phyloP scores from a whole-genome alignment of 2,888 invertebrate genomes.

The Petrolisthes manimaculis region DNA sequence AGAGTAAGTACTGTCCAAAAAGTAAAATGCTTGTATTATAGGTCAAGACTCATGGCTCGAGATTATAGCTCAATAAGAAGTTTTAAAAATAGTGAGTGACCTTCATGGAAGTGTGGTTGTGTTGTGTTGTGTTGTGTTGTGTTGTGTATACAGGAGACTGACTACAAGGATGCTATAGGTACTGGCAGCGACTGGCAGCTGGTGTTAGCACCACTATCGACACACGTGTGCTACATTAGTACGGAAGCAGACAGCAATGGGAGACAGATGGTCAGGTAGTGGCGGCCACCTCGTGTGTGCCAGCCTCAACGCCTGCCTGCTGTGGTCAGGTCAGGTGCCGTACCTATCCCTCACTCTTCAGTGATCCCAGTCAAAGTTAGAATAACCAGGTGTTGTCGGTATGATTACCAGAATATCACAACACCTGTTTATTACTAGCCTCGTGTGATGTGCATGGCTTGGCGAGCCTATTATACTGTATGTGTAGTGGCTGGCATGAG shows the following conservation, averaged over 20 bases:
- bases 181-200: neutral
- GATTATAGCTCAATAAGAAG: too few species aligned
- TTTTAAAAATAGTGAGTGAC: too few species aligned
- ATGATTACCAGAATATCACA: neutral
- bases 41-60: too few species aligned
- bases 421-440: conserved; percentile 2
- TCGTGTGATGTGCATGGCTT: neutral
- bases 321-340: neutral
- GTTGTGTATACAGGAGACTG: too few species aligned
- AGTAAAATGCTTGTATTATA: too few species aligned
- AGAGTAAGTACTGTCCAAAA: too few species aligned
- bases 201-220: conserved; percentile 6
- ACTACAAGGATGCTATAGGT: neutral
- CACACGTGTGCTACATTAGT: neutral
- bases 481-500: neutral
- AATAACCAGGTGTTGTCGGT: neutral
- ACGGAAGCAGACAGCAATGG: neutral
- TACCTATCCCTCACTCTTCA: neutral
- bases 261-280: conserved; percentile 5
- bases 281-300: conserved; percentile 5
- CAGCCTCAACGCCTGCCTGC: neutral
- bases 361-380: neutral
- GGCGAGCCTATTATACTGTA: too few species aligned
- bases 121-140: too few species aligned
- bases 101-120: too few species aligned